A percentile compares a stretch with the other conserved stretches of the same genome.
Evolutionary conservation across 2,113 vertebrate species (phyloP).

Genomic region (Sinosuthora webbiana): DNA sequence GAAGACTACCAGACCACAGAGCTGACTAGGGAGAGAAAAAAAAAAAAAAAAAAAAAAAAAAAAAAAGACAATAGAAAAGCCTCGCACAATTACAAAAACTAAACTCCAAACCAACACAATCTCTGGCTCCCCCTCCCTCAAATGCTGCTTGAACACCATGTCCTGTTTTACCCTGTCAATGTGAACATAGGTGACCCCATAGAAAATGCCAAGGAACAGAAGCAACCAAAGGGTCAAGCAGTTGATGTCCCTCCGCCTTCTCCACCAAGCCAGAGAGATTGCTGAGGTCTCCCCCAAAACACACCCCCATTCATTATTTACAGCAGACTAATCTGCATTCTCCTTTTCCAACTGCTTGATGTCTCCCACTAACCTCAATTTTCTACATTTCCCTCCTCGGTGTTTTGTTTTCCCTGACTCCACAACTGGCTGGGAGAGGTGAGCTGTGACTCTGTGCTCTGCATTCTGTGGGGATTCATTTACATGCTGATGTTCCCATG

Average conservation of each 20-base stretch:
- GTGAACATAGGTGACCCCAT: not conserved
- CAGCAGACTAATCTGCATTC: not conserved
- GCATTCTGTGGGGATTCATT: not conserved
- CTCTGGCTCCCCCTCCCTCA: not conserved
- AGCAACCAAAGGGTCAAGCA: not conserved
- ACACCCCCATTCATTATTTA: not conserved
- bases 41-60: not conserved
- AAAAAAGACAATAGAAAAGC: not conserved
- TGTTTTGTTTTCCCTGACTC: not conserved
- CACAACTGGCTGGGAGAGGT: not conserved
- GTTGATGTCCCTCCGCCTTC: fast-evolving
- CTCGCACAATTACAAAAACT: not conserved
- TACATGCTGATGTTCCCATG: not conserved
- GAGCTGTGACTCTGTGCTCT: not conserved
- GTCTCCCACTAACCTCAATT: not conserved
- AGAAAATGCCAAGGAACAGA: not conserved
- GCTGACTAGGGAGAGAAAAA: not conserved
- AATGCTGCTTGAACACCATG: not conserved
- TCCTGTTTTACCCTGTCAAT: not conserved
- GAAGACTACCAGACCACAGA: not conserved
- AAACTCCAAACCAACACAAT: not conserved
- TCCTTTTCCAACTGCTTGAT: not conserved
- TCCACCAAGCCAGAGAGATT: not conserved
- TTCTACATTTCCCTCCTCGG: not conserved
- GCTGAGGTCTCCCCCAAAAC: not conserved